Conservation (phyloP, 2,797 vertebrate genomes). For the Cyprinella venusta region DNA sequence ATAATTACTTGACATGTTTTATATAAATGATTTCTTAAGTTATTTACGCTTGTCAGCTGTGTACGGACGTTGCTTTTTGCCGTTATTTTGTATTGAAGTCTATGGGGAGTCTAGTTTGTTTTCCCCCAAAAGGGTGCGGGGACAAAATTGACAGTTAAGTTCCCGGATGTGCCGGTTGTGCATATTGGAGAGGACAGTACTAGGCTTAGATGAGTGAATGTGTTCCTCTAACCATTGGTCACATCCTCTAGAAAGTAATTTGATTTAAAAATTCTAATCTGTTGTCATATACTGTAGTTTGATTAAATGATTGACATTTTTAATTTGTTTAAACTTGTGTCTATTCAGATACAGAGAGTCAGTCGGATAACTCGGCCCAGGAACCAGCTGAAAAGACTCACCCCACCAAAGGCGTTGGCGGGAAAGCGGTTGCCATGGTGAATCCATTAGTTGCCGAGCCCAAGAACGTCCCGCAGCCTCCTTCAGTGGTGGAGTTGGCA, state of each 20-base stretch:
- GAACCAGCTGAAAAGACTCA: constrained; percentile 58
- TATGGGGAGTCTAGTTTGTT: no score
- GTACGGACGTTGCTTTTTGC: no score
- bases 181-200: neutral
- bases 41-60: no score
- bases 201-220: no score
- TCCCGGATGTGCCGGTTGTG: no score
- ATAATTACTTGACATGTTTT: no score
- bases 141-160: no score
- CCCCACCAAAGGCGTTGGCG: constrained; percentile 38
- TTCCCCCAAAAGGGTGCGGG: no score
- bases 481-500: constrained; percentile 71
- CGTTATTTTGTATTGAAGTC: no score
- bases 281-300: neutral
- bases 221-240: neutral
- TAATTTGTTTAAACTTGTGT: constrained; percentile 29
- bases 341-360: constrained; percentile 83
- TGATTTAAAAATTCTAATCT: neutral
- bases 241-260: neutral
- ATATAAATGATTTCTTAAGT: no score
- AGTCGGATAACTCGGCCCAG: constrained; percentile 84
- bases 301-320: neutral
- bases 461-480: constrained; percentile 69
- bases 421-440: constrained; percentile 58
- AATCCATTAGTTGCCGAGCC: constrained; percentile 55